phyloP scores from a whole-genome alignment of 2,113 vertebrate species.

The Solenodon paradoxus region DNA sequence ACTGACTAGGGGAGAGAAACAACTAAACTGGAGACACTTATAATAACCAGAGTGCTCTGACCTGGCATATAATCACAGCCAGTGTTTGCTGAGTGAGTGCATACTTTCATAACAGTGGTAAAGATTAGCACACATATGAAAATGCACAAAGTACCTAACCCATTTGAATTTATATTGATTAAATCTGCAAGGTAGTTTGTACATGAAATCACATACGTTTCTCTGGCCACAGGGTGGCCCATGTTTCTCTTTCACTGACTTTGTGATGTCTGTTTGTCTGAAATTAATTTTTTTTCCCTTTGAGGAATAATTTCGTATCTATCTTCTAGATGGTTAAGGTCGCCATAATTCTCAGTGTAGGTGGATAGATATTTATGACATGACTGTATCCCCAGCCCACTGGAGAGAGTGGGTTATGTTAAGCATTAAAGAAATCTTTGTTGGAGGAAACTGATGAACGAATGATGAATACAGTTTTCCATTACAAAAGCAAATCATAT shows the following conservation, averaged over 20 bases:
- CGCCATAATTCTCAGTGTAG: not conserved
- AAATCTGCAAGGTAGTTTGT: not conserved
- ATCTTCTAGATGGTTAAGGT: not conserved
- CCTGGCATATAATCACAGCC: fast-evolving
- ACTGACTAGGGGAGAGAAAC: not conserved
- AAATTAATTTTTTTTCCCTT: not conserved
- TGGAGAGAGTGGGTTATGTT: not conserved
- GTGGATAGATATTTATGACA: not conserved
- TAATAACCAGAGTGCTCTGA: fast-evolving
- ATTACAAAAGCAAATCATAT: not conserved
- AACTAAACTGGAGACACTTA: not conserved
- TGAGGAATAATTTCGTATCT: not conserved
- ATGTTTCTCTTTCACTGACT: not conserved
- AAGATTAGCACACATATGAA: fast-evolving
- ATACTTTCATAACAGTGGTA: no score
- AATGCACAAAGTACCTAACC: no score
- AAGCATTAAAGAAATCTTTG: not conserved
- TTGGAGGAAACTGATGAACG: not conserved
- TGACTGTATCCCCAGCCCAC: fast-evolving
- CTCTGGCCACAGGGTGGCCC: not conserved
- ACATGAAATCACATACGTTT: not conserved
- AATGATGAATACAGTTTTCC: not conserved
- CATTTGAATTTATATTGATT: not conserved
- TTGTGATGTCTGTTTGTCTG: not conserved
- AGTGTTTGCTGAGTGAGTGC: no score